Evolutionary conservation across 2,797 vertebrate species (phyloP).

Genomic region (Hydrolagus colliei): DNA sequence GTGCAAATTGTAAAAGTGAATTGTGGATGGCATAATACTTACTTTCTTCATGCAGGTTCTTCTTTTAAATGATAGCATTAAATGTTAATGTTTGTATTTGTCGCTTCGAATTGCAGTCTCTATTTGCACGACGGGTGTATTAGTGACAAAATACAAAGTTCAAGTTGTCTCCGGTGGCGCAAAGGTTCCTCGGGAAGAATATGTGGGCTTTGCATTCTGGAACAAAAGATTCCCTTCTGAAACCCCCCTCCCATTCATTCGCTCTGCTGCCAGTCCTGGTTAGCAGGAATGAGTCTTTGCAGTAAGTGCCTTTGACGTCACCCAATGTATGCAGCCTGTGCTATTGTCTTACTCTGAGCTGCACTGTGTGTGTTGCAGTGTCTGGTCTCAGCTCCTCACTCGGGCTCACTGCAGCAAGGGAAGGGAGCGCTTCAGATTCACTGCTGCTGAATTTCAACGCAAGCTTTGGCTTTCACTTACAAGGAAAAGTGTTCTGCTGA

Average conservation of each 20-base stretch:
- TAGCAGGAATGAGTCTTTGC: conserved; percentile 64
- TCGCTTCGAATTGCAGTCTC: background rate
- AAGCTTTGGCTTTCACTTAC: conserved; percentile 40
- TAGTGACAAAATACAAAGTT: too few species aligned
- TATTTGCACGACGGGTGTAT: background rate
- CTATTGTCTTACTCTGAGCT: conserved; percentile 77
- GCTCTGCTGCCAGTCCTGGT: conserved; percentile 50
- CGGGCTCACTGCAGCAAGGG: conserved; percentile 47
- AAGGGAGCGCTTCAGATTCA: conserved; percentile 47
- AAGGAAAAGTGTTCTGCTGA: conserved; percentile 38
- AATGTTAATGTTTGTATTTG: too few species aligned
- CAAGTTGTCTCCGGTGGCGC: background rate
- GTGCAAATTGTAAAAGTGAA: background rate
- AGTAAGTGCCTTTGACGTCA: conserved; percentile 72
- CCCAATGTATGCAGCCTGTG: conserved; percentile 68
- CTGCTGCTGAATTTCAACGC: conserved; percentile 57
- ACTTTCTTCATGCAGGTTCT: background rate
- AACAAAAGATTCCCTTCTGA: conserved; percentile 63
- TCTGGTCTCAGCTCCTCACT: conserved; percentile 57
- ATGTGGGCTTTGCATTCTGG: conserved; percentile 53
- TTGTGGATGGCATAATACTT: background rate
- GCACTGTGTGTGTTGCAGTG: conserved; percentile 60
- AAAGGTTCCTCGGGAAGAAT: conserved; percentile 30
- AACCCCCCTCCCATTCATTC: conserved; percentile 50
- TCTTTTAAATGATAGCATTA: background rate